Base-by-base conservation (phyloP, 2,888 invertebrate species). In the Eutolmus rufibarbis region DNA sequence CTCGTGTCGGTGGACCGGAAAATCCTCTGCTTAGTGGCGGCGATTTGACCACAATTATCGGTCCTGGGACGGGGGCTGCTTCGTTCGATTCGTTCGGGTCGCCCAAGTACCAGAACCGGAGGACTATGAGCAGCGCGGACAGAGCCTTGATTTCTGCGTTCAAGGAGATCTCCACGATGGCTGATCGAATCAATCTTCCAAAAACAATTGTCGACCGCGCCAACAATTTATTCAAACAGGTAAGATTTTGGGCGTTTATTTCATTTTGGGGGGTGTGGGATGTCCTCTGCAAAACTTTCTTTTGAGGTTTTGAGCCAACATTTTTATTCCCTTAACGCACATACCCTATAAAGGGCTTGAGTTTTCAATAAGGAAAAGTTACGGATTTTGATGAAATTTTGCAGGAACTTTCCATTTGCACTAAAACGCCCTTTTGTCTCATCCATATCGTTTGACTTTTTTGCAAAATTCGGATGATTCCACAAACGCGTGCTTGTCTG, bases 1-100 rank as follows among this genome's bases (percentile, higher is more conserved):
- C 98, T 93, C 98, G 99, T 96, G 99, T 99, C 89, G 99, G 99
- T 94, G 99, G 99, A 0, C 98, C 99, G 0, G 99, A 99, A 94
- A 99, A 99, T 93, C 98, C 98, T 0, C 93, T 99, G 3, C 94
- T 99, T 0, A 97, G 97, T 90, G 98, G 99, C 0, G 97, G 98
- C 74, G 99, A 99, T 92, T 94, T 99, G 37, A 98, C 98, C 0
- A 99, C 99, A 9, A 97, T 98, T 93, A 99, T 99, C 90, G 98
- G 95, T 0, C 95, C 95, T 0, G 95, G 95, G 0, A 93, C 95
- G 78, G 95, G 95, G 0, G 97, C 97, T 90, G 97, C 97, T 1
- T 97, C 97, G 0, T 98, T 97, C 91, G 97, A 98, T 93, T 95
- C 96, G 86, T 97, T 97, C 90, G 98, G 98, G 31, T 95, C 95